Evolutionary conservation across 1,140 invertebrate species (phyloP), one percentile per base, ranked within the genome.

Genomic region (Cataglyphis hispanica): DNA sequence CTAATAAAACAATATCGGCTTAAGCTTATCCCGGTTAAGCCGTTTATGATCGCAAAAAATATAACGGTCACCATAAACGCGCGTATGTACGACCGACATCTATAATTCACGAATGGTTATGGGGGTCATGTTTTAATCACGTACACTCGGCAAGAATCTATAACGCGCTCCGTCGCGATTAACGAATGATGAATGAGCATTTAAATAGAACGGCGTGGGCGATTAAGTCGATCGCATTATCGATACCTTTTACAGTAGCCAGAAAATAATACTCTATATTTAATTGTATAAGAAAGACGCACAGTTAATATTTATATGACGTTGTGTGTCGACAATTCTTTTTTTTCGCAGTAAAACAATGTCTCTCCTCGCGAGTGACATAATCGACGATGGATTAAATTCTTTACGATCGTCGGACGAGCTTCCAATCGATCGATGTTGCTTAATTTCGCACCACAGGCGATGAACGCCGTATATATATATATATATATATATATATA

Each of bases 1-100:
- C 87, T 85, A 85, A 64, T 63, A 64, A 86, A 86, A 90, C 74
- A 58, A 89, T 88, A 91, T 89, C 89, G 78, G 66, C n/a, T n/a
- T 85, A 76, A 63, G 66, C 66, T 46, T 75, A 86, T 80, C 86
- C 89, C 87, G 83, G 83, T 90, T 89, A 86, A 87, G 81, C 78
- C 85, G 31, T 81, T 85, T 87, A 89, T 77, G 80, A 76, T 50
- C 69, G 56, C 56, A 70, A 31, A 58, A 83, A 84, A 88, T 91
- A 91, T 50, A 50, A 91, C 90, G 89, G 90, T 91, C 66, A 60
- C 27, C 27, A 13, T 58, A 63, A 58, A 19, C 27, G 50, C 50
- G 22, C 46, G 66, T 31, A 58, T 37, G 58, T 53, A 34, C n/a
- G 46, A 3, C 13, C 66, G 25, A 84, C 85, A 83, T 78, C 85